Percentiles rank a stretch among this genome's conserved stretches.
These are phyloP conservation scores for Bombus terrestris DNA, from an alignment of 1,140 invertebrate genomes.

Conservation along the genomic window DNA sequence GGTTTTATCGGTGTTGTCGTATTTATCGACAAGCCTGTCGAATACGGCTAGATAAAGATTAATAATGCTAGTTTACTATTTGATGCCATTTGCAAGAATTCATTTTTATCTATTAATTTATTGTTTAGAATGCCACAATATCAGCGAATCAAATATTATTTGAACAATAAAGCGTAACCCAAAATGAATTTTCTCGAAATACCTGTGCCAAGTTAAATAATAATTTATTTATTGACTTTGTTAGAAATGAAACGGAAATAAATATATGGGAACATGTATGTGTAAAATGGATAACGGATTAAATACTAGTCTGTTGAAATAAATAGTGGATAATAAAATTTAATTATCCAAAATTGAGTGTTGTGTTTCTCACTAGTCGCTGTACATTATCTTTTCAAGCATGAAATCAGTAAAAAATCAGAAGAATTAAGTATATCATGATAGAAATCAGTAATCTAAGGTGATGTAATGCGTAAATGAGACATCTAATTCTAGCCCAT, in stretches of 20 bases:
- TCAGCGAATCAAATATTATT: too few relatives aligned
- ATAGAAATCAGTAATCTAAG: background rate
- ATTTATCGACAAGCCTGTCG: too few relatives aligned
- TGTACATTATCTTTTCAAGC: too few relatives aligned
- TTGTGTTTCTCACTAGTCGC: too few relatives aligned
- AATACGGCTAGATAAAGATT: too few relatives aligned
- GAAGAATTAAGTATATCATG: background rate
- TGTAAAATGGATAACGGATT: too few relatives aligned
- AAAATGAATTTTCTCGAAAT: too few relatives aligned
- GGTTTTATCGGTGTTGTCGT: slow-evolving; percentile 10
- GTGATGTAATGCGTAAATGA: background rate
- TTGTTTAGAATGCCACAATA: background rate
- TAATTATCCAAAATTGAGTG: too few relatives aligned
- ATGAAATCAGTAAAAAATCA: background rate
- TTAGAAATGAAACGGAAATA: background rate
- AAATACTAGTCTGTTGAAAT: too few relatives aligned
- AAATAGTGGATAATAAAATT: too few relatives aligned
- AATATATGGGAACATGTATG: too few relatives aligned
- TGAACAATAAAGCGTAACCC: background rate
- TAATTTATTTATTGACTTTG: background rate
- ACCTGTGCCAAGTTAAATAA: background rate
- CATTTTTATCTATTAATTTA: background rate
- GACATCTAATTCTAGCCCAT: background rate
- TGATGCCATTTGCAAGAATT: background rate
- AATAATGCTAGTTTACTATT: too few relatives aligned